These are phyloP conservation scores for Notospermus geniculatus DNA, from an alignment of 1,140 invertebrate genomes.

Conservation along the genomic window DNA sequence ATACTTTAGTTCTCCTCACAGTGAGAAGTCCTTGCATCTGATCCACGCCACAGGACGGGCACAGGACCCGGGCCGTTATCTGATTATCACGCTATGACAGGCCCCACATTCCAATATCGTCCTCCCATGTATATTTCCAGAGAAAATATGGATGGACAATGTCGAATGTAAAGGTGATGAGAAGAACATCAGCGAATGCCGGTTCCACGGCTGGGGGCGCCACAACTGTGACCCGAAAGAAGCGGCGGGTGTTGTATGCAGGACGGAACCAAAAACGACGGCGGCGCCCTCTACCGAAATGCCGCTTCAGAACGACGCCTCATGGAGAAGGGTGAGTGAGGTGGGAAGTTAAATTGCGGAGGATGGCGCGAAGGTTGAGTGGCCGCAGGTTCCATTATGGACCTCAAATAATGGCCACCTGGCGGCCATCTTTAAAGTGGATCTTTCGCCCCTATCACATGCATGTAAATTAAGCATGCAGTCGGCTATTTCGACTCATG, in stretches of 20 bases:
- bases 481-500: too few relatives aligned
- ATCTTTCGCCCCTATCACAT: too few relatives aligned
- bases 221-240: slow-evolving; percentile 75
- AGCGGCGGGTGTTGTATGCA: slow-evolving; percentile 78
- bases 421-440: too few relatives aligned
- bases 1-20: too few relatives aligned
- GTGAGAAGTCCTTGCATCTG: too few relatives aligned
- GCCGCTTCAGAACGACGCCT: background rate
- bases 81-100: background rate
- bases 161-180: slow-evolving; percentile 80
- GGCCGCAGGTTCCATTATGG: too few relatives aligned
- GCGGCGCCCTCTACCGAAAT: slow-evolving; percentile 2
- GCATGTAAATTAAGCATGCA: too few relatives aligned
- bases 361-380: too few relatives aligned
- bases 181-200: slow-evolving; percentile 67
- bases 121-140: too few relatives aligned
- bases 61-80: background rate
- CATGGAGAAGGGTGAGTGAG: background rate
- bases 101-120: background rate
- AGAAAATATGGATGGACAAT: slow-evolving; percentile 84
- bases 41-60: background rate
- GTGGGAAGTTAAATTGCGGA: too few relatives aligned
- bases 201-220: slow-evolving; percentile 79
- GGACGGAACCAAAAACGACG: slow-evolving; percentile 6
- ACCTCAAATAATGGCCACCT: too few relatives aligned